Evolutionary conservation across 2,888 invertebrate species (phyloP), one percentile per base, ranked within the genome.

Genomic region (Parascotia fuliginaria): DNA sequence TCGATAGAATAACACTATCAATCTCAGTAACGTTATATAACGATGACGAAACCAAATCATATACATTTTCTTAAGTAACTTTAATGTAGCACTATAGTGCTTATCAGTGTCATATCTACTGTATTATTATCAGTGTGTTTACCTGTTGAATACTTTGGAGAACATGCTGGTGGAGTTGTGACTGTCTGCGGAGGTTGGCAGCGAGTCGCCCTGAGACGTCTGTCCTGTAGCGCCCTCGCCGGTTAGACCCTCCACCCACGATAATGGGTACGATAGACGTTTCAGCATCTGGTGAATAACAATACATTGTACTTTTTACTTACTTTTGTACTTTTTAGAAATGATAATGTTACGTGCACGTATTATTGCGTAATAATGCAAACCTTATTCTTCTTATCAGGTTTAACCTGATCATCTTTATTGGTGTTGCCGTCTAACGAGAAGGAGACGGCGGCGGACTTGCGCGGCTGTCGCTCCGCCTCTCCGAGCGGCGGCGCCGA

Each of bases 91-190:
- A 48, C 47, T 40, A 36, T 33, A 4, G 12, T 46, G 40, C 19
- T 19, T 31, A 24, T 24, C 34, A 47, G 41, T 41, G 31, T 41
- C 31, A 36, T 22, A 16, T 47, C 36, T 47, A 47, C 14, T 24
- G 1, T 14, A 22, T 6, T 3, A 24, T 4, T 24, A 7, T 31
- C n/a, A 9, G 3, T 14, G 38, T 27, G 29, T 66, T 58, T 79
- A 97, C 97, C 97, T 97, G 81, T 96, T 97, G 86, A 97, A 97
- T 65, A 97, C 97, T 94, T 97, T 97, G 73, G 97, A 97, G 93
- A 97, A 97, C 67, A 97, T 95, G 71, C 97, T 97, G 60, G 92
- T 90, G 16, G 94, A 93, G 73, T 94, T 94, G 75, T 94, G 94
- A 62, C 94, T 94, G 65, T 94, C 94, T 4, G 94, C 94, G 9